Percentiles rank a stretch among this genome's conserved stretches.
phyloP scores from a whole-genome alignment of 2,113 vertebrate genomes.

The Dipodomys spectabilis region DNA sequence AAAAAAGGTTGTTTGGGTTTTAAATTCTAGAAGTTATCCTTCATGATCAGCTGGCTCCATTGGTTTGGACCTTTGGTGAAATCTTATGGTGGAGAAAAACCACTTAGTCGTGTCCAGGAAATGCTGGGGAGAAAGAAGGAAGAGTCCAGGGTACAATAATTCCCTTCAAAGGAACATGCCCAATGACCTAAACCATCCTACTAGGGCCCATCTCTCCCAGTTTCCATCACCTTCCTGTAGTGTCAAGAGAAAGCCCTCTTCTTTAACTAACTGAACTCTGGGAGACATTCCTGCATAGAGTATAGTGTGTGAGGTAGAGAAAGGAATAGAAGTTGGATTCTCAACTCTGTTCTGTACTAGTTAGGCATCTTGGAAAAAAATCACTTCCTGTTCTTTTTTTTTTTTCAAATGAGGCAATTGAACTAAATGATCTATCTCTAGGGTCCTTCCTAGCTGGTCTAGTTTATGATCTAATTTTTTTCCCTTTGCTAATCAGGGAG shows the following conservation, averaged over 20 bases:
- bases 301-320: background rate
- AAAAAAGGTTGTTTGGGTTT: background rate
- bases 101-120: background rate
- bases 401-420: background rate
- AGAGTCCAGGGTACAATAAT: background rate
- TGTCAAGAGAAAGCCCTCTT: no score
- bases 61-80: background rate
- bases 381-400: background rate
- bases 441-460: fast-evolving
- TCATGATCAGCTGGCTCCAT: background rate
- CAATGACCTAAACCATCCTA: background rate
- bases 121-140: background rate
- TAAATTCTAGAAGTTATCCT: background rate
- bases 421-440: background rate
- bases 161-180: background rate
- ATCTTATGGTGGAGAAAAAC: background rate
- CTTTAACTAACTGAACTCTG: background rate
- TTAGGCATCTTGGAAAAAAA: background rate
- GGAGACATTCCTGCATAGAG: background rate
- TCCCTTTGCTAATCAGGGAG: constrained; percentile 26
- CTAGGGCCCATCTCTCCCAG: background rate
- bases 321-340: background rate
- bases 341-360: background rate
- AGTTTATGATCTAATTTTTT: background rate
- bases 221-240: background rate